Conservation (phyloP, 2,888 invertebrate genomes). For the Megamerina dolium region DNA sequence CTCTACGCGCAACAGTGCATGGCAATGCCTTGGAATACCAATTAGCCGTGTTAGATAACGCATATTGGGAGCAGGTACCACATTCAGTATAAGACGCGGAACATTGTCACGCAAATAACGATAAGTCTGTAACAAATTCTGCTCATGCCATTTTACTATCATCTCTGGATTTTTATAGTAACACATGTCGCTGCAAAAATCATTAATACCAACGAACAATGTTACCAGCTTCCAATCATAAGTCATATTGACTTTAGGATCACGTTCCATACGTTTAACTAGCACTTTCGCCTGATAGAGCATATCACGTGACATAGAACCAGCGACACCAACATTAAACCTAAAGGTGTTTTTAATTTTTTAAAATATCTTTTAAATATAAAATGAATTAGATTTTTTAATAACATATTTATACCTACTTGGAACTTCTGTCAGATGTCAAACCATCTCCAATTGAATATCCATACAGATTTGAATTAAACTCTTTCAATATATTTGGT, state of each 20-base stretch:
- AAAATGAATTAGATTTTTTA: no score
- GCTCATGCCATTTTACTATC: conserved; percentile 49
- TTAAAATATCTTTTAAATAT: no score
- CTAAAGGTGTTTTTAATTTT: no score
- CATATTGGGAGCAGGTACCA: conserved; percentile 54
- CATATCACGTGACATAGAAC: no score
- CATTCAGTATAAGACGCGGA: conserved; percentile 56
- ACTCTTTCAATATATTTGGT: conserved; percentile 59
- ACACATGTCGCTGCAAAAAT: conserved; percentile 58
- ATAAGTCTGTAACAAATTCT: conserved; percentile 48
- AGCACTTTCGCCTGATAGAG: no score
- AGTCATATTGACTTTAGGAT: conserved; percentile 53
- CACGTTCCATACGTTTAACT: no score
- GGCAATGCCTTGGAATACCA: conserved; percentile 48
- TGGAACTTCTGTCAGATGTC: conserved; percentile 46
- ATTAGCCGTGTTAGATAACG: conserved; percentile 44
- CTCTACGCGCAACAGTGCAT: conserved; percentile 48
- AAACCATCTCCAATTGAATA: conserved; percentile 54
- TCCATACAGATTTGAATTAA: conserved; percentile 60
- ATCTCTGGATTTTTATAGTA: conserved; percentile 46
- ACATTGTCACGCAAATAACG: conserved; percentile 54
- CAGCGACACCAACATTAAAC: no score
- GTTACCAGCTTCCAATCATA: conserved; percentile 61
- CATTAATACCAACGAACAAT: conserved; percentile 57
- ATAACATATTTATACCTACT: no score